Percentiles rank a stretch among this genome's conserved stretches.
These are phyloP conservation scores for Orycteropus afer DNA, from an alignment of 2,113 vertebrate species.

Conservation along the genomic window DNA sequence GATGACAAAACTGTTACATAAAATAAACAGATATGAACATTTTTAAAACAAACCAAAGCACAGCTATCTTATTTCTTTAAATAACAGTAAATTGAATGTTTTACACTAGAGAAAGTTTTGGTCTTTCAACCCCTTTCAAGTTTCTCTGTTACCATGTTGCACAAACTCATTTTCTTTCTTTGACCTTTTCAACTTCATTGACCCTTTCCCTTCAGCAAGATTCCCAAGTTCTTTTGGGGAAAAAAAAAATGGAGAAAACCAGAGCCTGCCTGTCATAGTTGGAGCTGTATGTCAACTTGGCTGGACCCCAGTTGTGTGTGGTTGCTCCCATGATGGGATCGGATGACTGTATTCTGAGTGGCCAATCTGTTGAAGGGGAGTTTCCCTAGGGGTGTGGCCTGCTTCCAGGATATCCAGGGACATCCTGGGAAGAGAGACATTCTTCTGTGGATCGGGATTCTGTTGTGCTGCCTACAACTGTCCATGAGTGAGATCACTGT, in stretches of 20 bases:
- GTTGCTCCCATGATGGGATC: no score
- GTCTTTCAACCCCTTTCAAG: neutral
- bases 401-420: no score
- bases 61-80: neutral
- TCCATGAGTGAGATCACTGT: no score
- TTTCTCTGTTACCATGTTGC: neutral
- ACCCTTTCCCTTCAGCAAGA: neutral
- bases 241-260: neutral
- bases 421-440: no score
- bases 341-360: no score
- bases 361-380: no score
- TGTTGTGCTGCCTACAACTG: no score
- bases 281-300: no score
- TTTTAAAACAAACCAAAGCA: slow-evolving; percentile 38
- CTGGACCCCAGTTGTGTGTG: no score
- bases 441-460: no score
- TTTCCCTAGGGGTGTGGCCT: no score
- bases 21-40: slow-evolving; percentile 5
- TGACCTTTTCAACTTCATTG: neutral
- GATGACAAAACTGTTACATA: neutral
- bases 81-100: neutral
- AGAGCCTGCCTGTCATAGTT: no score
- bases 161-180: neutral
- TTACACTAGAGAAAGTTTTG: neutral
- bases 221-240: neutral